Evolutionary conservation across 2,888 invertebrate species (phyloP), one percentile per base, ranked within the genome.

Genomic region (Phyllotreta cruciferae): DNA sequence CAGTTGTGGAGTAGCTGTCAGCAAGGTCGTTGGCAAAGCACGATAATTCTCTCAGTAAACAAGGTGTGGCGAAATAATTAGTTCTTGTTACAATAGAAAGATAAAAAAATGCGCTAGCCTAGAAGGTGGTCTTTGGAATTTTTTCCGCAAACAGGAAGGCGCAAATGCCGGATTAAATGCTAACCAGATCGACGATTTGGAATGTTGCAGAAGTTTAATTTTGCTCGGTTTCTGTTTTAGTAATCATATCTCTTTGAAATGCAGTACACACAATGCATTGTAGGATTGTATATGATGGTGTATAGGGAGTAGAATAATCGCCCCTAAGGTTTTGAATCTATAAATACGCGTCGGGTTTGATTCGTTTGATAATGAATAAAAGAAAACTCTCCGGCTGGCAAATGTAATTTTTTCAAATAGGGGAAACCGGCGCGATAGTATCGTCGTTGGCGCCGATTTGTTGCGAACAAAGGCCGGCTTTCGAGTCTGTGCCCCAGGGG

Each of bases 11-110:
- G 50, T 50, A 14, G 52, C 52, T 52, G 52, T 52, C 52, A 52
- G 52, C 52, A 52, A 52, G 52, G 52, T 52, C 52, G 52, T 52
- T 52, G 44, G 36, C 37, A 60, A 34, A 44, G 45, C 42, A 47
- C 39, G 35, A 54, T 56, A 61, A 63, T 66, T 63, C 63, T 66
- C 61, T 61, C 50, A 24, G 63, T 58, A 66, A 66, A 63, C 45
- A 52, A 66, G 65, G 65, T 55, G 65, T 60, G 62, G 65, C 41
- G 41, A 56, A 54, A 58, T 62, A 62, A 52, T 65, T 60, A 60
- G 49, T 58, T 62, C 58, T 49, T 55, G 55, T 56, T 60, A 53
- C 58, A 24, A 53, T 44, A 52, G 44, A 44, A 44, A 9, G 45
- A 8, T 6, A 24, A 54, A 54, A 54, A 50, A 11, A 53, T 24